Evolutionary conservation across 2,797 vertebrate species (phyloP).

Genomic region (Stomatorhinus walkeri): DNA sequence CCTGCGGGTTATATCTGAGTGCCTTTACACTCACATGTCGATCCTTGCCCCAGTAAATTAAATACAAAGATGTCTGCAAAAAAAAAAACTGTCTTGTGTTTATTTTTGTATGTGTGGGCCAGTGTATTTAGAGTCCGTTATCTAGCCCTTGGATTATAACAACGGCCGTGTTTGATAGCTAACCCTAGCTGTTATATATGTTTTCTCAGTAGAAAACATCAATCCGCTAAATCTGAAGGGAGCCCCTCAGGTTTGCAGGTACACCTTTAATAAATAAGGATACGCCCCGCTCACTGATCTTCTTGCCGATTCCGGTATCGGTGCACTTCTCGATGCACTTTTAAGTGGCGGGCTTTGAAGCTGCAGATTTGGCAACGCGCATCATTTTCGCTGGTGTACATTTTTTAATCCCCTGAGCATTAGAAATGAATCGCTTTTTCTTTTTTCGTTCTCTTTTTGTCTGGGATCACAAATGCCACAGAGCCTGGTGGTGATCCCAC

Average conservation of each 20-base stretch:
- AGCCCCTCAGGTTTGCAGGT: conserved; percentile 44
- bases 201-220: conserved; percentile 17
- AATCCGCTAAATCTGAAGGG: conserved; percentile 29
- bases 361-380: conserved; percentile 5
- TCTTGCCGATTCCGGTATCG: conserved; percentile 56
- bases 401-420: not conserved
- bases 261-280: conserved; percentile 51
- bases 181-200: conserved; percentile 12
- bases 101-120: not conserved
- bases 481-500: not conserved
- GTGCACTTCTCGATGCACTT: conserved; percentile 61
- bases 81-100: not conserved
- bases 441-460: not conserved
- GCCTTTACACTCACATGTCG: not conserved
- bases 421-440: conserved; percentile 10
- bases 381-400: not conserved
- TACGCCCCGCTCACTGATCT: conserved; percentile 53
- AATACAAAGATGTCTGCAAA: not conserved
- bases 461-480: not conserved
- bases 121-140: conserved; percentile 3
- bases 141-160: conserved; percentile 7
- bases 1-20: not conserved
- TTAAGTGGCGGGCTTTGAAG: conserved; percentile 62
- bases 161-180: conserved; percentile 8
- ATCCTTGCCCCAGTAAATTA: not conserved